These are phyloP conservation scores for Anisognathus igniventris DNA, from an alignment of 2,797 vertebrate genomes.

Conservation along the genomic window DNA sequence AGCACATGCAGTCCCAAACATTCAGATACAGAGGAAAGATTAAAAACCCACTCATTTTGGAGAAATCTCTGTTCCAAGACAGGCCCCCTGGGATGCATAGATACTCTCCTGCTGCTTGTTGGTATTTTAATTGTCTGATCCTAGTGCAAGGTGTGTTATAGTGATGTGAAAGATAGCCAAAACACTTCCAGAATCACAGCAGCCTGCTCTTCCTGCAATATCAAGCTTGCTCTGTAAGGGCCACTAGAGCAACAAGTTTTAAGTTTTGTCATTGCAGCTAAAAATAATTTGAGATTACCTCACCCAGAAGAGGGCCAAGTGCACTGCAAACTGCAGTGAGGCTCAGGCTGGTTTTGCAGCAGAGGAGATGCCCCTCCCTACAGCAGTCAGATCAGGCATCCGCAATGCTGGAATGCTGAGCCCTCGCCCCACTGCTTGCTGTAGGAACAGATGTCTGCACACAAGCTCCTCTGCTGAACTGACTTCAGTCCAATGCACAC, in stretches of 20 bases:
- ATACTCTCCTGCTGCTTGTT: not conserved
- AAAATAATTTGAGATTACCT: conserved; percentile 51
- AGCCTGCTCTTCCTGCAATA: not conserved
- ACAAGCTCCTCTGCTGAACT: not conserved
- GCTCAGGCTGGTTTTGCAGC: not conserved
- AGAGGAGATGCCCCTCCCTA: not conserved
- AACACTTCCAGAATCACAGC: not conserved
- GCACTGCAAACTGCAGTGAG: not conserved
- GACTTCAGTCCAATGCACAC: not conserved
- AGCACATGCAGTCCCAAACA: not conserved
- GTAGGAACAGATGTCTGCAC: not conserved
- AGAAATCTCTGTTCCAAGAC: not conserved
- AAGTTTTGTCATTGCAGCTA: conserved; percentile 10
- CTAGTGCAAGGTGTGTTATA: not conserved
- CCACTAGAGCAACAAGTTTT: conserved; percentile 38
- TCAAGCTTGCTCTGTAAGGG: conserved; percentile 15
- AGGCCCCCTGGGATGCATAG: not conserved
- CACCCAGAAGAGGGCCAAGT: not conserved
- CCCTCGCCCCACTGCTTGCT: not conserved
- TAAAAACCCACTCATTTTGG: not conserved
- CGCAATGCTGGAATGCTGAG: not conserved
- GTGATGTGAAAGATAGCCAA: not conserved
- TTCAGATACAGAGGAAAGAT: not conserved
- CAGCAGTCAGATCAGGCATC: not conserved
- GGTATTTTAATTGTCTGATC: not conserved